Evolutionary conservation across 2,113 vertebrate genomes (phyloP).

Genomic region (Monopterus albus): DNA sequence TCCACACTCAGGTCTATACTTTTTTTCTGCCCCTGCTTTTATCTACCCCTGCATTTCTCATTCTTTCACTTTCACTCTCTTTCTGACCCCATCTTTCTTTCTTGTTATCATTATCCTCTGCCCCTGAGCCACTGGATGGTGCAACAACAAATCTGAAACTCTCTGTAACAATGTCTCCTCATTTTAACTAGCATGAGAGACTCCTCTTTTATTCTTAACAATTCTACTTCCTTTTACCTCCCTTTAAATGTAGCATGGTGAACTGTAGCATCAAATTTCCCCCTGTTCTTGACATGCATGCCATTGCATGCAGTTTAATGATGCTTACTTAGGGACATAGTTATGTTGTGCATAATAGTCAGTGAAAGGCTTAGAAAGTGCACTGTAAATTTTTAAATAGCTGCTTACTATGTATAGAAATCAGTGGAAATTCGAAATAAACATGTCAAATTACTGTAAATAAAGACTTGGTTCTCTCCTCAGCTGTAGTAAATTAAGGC

Average conservation of each 20-base stretch:
- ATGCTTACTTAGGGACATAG: constrained; percentile 13
- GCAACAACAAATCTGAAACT: constrained; percentile 59
- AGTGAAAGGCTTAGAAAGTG: not conserved
- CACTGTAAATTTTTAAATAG: constrained; percentile 57
- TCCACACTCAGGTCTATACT: constrained; percentile 7
- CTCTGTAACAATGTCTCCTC: constrained; percentile 58
- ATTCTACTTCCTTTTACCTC: constrained; percentile 61
- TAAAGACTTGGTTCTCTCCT: not conserved
- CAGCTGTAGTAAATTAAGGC: not conserved
- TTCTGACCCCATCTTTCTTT: constrained; percentile 12
- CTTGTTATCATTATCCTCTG: constrained; percentile 17
- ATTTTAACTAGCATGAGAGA: constrained; percentile 80
- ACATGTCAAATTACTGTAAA: constrained; percentile 5
- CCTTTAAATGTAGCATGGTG: constrained; percentile 82
- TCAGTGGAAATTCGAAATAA: not conserved
- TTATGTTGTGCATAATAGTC: not conserved
- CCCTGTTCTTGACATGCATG: constrained; percentile 71
- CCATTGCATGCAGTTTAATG: constrained; percentile 66
- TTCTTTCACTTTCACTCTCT: constrained; percentile 39
- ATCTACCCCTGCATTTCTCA: constrained; percentile 9
- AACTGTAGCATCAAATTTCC: constrained; percentile 46
- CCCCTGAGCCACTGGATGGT: constrained; percentile 49
- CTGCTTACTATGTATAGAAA: not conserved
- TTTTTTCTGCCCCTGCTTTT: constrained; percentile 7
- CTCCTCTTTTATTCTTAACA: constrained; percentile 72